Conservation (phyloP, 2,888 invertebrate species). For the Cryptus armator region DNA sequence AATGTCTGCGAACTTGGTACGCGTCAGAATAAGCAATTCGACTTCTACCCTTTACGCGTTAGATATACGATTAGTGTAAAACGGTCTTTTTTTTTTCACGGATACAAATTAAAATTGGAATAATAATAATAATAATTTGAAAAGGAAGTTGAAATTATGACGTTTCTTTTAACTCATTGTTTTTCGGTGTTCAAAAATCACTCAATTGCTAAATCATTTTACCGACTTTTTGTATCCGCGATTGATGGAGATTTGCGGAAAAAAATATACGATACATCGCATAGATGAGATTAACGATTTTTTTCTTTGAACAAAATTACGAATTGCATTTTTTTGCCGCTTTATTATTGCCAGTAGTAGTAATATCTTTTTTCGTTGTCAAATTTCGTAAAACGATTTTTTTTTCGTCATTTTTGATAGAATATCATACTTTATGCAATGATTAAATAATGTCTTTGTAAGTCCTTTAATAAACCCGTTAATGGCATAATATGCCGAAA, state of each 20-base stretch:
- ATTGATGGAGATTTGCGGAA: neutral
- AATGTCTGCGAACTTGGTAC: neutral
- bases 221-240: neutral
- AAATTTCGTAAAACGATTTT: too few relatives aligned
- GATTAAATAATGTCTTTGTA: too few relatives aligned
- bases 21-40: neutral
- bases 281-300: too few relatives aligned
- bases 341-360: neutral
- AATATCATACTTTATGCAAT: too few relatives aligned
- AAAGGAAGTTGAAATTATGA: conserved; percentile 69
- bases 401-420: too few relatives aligned
- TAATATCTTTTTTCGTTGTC: too few relatives aligned
- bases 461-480: neutral
- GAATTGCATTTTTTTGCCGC: neutral
- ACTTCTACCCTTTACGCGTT: too few relatives aligned
- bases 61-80: too few relatives aligned
- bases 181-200: too few relatives aligned
- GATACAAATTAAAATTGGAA: conserved; percentile 52
- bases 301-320: too few relatives aligned
- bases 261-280: neutral
- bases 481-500: neutral
- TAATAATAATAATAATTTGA: conserved; percentile 67
- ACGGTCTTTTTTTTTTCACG: neutral
- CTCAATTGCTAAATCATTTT: too few relatives aligned
- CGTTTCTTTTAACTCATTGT: too few relatives aligned